Percentiles rank a stretch among this genome's conserved stretches.
Evolutionary conservation across 2,797 vertebrate genomes (phyloP).

Genomic region (Odontamblyopus lacepedii): DNA sequence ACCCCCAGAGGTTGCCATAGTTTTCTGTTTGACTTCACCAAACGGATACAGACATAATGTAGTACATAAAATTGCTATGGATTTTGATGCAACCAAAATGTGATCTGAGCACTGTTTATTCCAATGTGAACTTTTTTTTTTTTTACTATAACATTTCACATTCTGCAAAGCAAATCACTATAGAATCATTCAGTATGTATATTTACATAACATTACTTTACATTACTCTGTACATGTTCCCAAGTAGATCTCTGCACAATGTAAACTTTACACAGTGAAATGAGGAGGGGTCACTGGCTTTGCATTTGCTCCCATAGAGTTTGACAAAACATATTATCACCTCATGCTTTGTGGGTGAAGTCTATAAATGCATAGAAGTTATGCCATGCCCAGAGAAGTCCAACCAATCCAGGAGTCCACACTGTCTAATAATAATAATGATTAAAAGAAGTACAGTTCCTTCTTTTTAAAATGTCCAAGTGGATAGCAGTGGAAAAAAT

Average conservation of each 20-base stretch:
- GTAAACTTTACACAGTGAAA: constrained; percentile 49
- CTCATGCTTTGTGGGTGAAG: constrained; percentile 43
- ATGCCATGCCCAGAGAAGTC: constrained; percentile 51
- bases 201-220: constrained; percentile 64
- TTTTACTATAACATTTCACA: constrained; percentile 20
- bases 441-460: neutral
- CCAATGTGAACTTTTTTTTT: neutral
- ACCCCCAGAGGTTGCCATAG: neutral
- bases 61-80: neutral
- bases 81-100: neutral
- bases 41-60: neutral
- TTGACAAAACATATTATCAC: constrained; percentile 26
- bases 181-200: constrained; percentile 39
- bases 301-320: constrained; percentile 8
- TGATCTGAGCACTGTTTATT: neutral
- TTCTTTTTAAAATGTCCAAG: constrained; percentile 7
- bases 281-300: constrained; percentile 7
- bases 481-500: constrained; percentile 11
- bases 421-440: neutral
- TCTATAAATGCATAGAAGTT: constrained; percentile 80
- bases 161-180: constrained; percentile 41
- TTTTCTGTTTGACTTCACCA: neutral
- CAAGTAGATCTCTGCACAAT: constrained; percentile 47
- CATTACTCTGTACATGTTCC: constrained; percentile 50
- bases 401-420: constrained; percentile 22